A percentile compares a stretch with the other conserved stretches of the same genome.
Conservation (phyloP, 2,888 invertebrate genomes). For the Sinelater perroti region DNA sequence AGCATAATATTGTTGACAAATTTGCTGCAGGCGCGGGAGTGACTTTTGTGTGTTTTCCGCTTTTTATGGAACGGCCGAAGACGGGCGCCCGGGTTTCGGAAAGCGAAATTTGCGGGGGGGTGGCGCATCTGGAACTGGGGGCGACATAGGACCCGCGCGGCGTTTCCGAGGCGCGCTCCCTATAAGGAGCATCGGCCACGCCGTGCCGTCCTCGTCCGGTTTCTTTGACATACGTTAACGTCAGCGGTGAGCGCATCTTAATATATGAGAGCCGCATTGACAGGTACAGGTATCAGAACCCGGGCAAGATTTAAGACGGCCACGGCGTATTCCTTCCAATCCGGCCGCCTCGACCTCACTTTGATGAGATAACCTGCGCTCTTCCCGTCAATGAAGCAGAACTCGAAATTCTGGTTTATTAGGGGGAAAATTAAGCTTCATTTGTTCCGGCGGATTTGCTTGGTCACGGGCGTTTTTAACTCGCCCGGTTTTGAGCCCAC, state of each 20-base stretch:
- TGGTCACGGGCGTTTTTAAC: no score
- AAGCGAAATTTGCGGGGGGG: no score
- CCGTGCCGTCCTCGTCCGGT: conserved; percentile 38
- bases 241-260: conserved; percentile 51
- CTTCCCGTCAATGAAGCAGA: neutral
- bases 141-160: no score
- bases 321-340: conserved; percentile 52
- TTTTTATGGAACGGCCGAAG: neutral
- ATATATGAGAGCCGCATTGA: conserved; percentile 53
- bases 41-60: conserved; percentile 12
- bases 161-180: conserved; percentile 9
- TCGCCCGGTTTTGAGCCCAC: no score
- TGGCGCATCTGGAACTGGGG: no score
- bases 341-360: conserved; percentile 12
- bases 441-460: no score
- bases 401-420: neutral
- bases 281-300: conserved; percentile 55
- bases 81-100: no score
- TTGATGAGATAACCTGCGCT: conserved; percentile 1
- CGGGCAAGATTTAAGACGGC: conserved; percentile 53
- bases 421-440: neutral
- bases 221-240: conserved; percentile 54
- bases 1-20: conserved; percentile 50
- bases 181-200: conserved; percentile 25
- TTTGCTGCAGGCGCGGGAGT: conserved; percentile 41